These are phyloP conservation scores for Charanyca ferruginea DNA, from an alignment of 2,888 invertebrate genomes.

Conservation along the genomic window DNA sequence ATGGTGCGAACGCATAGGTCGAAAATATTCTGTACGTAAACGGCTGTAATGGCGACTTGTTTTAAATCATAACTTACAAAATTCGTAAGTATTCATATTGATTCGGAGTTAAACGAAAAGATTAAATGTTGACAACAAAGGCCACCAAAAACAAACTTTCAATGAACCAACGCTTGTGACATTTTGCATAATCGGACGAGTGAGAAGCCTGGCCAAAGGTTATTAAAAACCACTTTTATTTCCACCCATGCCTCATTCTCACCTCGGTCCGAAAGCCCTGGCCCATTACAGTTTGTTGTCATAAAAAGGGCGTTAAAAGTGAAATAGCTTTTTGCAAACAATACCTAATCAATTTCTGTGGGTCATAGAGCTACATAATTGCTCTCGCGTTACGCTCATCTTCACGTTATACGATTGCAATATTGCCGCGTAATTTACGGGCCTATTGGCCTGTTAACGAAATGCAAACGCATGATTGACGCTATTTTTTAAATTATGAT, in stretches of 20 bases:
- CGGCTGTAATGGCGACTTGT: neutral
- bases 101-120: neutral
- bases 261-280: neutral
- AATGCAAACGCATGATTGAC: no score
- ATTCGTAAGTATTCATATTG: neutral
- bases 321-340: slow-evolving; percentile 33
- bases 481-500: neutral
- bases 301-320: slow-evolving; percentile 19
- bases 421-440: neutral
- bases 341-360: slow-evolving; percentile 46
- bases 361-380: slow-evolving; percentile 18
- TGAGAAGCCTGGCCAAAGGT: neutral
- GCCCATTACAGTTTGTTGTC: neutral
- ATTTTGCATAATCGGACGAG: neutral
- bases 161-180: neutral
- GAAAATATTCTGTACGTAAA: no score
- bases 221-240: neutral
- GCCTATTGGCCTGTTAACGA: neutral
- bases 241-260: neutral
- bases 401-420: neutral
- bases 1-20: neutral
- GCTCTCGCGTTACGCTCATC: slow-evolving; percentile 19
- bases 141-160: neutral
- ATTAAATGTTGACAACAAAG: neutral
- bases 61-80: no score